These are phyloP conservation scores for Ametastegia equiseti DNA, from an alignment of 2,888 invertebrate genomes.

Conservation along the genomic window DNA sequence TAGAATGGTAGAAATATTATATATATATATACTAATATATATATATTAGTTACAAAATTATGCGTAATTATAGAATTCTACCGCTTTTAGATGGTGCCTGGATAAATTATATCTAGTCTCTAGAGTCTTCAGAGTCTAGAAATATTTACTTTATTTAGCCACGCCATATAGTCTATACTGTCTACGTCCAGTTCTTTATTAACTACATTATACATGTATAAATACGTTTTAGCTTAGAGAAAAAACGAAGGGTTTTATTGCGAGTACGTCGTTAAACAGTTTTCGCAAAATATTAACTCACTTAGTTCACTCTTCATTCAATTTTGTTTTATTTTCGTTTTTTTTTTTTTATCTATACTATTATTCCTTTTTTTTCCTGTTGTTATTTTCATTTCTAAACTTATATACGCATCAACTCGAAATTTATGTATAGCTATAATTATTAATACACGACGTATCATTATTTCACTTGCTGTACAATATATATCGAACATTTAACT, in stretches of 20 bases:
- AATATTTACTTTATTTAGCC: neutral
- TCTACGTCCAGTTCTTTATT: conserved; percentile 5
- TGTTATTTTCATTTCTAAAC: neutral
- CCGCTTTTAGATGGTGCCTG: conserved; percentile 61
- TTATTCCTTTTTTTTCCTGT: no score
- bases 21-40: neutral
- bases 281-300: neutral
- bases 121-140: conserved; percentile 23
- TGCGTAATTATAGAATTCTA: conserved; percentile 59
- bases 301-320: neutral
- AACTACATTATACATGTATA: neutral
- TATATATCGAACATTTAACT: conserved; percentile 14
- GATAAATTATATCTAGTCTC: conserved; percentile 42
- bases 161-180: conserved; percentile 17
- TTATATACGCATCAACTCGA: neutral
- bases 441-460: neutral
- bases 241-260: neutral
- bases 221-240: neutral
- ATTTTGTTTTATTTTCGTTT: neutral
- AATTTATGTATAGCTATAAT: neutral
- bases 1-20: conserved; percentile 51
- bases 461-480: conserved; percentile 18
- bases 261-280: neutral
- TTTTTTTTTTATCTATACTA: neutral
- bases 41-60: no score